These are phyloP conservation scores for Folsomia candida DNA, from an alignment of 2,888 invertebrate species.

Conservation along the genomic window DNA sequence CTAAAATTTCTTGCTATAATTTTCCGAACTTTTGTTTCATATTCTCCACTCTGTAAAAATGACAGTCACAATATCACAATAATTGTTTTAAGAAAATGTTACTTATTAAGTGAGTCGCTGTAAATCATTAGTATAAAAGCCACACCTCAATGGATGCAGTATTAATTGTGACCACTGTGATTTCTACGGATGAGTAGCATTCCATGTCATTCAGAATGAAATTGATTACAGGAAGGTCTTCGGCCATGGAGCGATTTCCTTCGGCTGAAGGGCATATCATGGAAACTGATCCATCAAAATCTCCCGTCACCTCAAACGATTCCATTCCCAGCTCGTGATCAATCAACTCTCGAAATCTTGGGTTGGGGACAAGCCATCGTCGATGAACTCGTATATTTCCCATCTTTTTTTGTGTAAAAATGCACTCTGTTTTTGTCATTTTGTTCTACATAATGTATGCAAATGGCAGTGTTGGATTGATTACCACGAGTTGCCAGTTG, in stretches of 20 bases:
- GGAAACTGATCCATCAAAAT: slow-evolving; percentile 30
- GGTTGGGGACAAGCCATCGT: neutral
- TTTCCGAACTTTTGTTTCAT: neutral
- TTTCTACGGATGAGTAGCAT: slow-evolving; percentile 32
- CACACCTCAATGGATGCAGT: neutral
- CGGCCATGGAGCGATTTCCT: slow-evolving; percentile 10
- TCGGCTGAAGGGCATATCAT: slow-evolving; percentile 28
- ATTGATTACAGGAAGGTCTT: slow-evolving; percentile 24
- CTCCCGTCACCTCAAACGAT: slow-evolving; percentile 26
- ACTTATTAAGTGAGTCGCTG: too few species aligned
- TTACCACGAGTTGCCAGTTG: slow-evolving; percentile 29
- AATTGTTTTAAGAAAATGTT: neutral
- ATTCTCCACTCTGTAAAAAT: neutral
- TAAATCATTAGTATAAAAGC: neutral
- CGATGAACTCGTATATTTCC: neutral
- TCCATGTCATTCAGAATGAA: slow-evolving; percentile 27
- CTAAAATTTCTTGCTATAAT: neutral
- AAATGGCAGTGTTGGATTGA: too few species aligned
- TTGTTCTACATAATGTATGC: too few species aligned
- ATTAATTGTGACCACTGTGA: slow-evolving; percentile 15
- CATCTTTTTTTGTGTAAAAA: too few species aligned
- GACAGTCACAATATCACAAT: too few species aligned
- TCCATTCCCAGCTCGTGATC: slow-evolving; percentile 28
- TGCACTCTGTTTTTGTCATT: too few species aligned
- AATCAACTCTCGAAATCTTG: slow-evolving; percentile 24